phyloP scores from a whole-genome alignment of 1,140 invertebrate species.

The Eriocheir sinensis region DNA sequence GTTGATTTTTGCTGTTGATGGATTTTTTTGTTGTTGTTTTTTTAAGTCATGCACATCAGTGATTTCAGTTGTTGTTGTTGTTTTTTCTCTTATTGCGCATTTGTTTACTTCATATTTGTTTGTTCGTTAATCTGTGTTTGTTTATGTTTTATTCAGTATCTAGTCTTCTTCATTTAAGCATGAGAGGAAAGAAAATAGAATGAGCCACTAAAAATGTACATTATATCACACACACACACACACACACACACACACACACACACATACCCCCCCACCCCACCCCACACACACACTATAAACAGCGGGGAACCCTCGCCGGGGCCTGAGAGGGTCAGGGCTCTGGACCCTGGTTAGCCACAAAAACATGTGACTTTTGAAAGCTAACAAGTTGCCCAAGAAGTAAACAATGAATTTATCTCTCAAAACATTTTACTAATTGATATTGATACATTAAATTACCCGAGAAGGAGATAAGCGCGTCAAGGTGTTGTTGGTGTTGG shows the following conservation, averaged over 20 bases:
- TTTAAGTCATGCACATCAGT: too few species aligned
- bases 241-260: constrained; percentile 45
- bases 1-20: too few species aligned
- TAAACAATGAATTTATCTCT: constrained; percentile 27
- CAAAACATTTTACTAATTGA: constrained; percentile 14
- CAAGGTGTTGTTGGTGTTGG: not conserved
- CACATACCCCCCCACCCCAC: not conserved
- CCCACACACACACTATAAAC: constrained; percentile 1
- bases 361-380: not conserved
- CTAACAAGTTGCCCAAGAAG: not conserved
- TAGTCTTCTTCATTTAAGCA: not conserved
- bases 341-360: not conserved
- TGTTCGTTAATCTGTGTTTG: not conserved
- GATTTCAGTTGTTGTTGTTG: not conserved
- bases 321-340: not conserved
- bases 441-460: constrained; percentile 16
- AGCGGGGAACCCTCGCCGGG: not conserved
- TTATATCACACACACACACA: not conserved
- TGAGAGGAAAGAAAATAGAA: not conserved
- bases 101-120: not conserved
- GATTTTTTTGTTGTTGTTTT: not conserved
- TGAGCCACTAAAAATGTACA: not conserved
- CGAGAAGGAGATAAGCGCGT: not conserved
- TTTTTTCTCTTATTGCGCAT: not conserved
- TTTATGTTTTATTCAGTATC: not conserved